These are phyloP conservation scores for Epinephelus fuscoguttatus DNA, from an alignment of 2,113 vertebrate genomes.

Conservation along the genomic window DNA sequence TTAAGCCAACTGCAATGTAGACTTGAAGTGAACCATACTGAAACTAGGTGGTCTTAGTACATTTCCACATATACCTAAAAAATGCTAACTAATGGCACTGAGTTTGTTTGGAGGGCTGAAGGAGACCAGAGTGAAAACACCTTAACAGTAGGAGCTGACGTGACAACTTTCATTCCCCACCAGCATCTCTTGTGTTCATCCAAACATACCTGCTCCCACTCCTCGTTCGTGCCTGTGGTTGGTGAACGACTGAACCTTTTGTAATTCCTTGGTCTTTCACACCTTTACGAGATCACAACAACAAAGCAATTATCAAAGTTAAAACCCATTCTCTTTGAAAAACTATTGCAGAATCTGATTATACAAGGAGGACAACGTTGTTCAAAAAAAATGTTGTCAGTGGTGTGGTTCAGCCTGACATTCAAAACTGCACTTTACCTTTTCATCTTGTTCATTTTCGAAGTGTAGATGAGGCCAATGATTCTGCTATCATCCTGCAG, in stretches of 20 bases:
- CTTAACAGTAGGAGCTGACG: neutral
- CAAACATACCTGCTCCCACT: conserved; percentile 50
- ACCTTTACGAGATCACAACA: neutral
- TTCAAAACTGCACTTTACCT: conserved; percentile 43
- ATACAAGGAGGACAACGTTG: neutral
- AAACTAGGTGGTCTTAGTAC: too few relatives aligned
- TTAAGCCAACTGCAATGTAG: too few relatives aligned
- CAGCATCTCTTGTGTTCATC: neutral
- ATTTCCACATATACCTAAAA: too few relatives aligned
- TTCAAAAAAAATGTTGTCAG: neutral
- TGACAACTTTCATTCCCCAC: neutral
- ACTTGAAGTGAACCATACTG: too few relatives aligned
- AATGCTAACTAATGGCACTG: too few relatives aligned
- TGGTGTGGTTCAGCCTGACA: neutral
- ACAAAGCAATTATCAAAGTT: neutral
- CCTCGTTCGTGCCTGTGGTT: neutral
- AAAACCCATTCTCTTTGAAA: neutral
- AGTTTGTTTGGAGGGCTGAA: too few relatives aligned
- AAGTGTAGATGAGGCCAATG: conserved; percentile 81
- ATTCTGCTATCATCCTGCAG: conserved; percentile 82
- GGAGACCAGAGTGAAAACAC: too few relatives aligned
- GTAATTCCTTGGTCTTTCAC: neutral
- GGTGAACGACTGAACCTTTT: neutral
- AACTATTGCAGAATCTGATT: neutral
- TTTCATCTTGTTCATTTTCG: conserved; percentile 77